Percentiles rank a stretch among this genome's conserved stretches.
phyloP scores from a whole-genome alignment of 1,140 invertebrate species.

The Drosophila sucinea region DNA sequence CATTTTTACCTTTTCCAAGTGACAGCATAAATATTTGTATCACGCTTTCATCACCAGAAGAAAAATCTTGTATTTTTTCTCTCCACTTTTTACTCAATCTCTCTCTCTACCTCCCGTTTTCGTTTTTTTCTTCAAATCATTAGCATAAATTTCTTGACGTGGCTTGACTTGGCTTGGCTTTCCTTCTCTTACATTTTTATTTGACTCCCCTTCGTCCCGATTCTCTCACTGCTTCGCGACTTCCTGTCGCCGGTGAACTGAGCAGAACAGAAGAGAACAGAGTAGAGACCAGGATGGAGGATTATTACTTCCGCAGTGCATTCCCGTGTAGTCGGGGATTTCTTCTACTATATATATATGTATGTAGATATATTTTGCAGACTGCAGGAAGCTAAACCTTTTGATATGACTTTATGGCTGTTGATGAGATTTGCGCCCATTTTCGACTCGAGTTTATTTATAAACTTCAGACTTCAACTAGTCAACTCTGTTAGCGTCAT shows the following conservation, averaged over 20 bases:
- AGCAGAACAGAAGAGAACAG: neutral
- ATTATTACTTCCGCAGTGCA: constrained; percentile 52
- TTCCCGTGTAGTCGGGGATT: constrained; percentile 39
- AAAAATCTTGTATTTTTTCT: constrained; percentile 47
- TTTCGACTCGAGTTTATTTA: constrained; percentile 55
- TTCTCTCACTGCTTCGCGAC: constrained; percentile 23
- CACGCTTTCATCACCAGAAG: constrained; percentile 41
- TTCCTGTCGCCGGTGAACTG: constrained; percentile 50
- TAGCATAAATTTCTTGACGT: constrained; percentile 72
- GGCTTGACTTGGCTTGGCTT: constrained; percentile 35
- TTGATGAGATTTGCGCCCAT: constrained; percentile 65
- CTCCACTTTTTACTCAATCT: neutral
- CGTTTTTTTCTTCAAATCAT: constrained; percentile 52
- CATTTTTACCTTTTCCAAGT: constrained; percentile 30
- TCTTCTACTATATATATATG: constrained; percentile 14
- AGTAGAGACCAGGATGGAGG: constrained; percentile 1
- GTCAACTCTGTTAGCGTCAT: neutral
- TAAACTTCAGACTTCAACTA: constrained; percentile 42
- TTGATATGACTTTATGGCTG: constrained; percentile 59
- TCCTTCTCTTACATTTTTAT: constrained; percentile 5
- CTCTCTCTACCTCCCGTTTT: constrained; percentile 24
- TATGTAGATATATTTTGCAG: neutral
- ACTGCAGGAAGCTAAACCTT: constrained; percentile 48
- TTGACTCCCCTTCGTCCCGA: neutral
- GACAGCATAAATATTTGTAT: constrained; percentile 41